A percentile compares a stretch with the other conserved stretches of the same genome.
Evolutionary conservation across 2,888 invertebrate genomes (phyloP).

Genomic region (Cryptosula pallasiana): DNA sequence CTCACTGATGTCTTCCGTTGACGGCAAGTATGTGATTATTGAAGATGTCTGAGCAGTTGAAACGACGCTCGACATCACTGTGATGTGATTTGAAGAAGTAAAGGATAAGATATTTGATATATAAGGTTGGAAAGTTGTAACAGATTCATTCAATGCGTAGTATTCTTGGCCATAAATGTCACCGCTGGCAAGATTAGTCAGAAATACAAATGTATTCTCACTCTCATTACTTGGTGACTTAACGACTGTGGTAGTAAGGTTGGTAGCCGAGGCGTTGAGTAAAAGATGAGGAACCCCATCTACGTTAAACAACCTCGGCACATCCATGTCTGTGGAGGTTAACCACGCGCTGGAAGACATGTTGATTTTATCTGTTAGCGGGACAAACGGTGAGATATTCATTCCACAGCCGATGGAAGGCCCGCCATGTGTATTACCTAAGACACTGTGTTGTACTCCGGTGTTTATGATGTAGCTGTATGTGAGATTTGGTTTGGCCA

Average conservation of each 20-base stretch:
- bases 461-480: background rate
- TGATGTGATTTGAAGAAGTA: background rate
- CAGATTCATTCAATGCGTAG: background rate
- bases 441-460: background rate
- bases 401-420: no score
- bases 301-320: background rate
- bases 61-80: background rate
- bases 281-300: background rate
- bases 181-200: background rate
- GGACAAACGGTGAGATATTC: background rate
- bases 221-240: background rate
- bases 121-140: constrained; percentile 4
- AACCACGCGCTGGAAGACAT: background rate
- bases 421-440: no score
- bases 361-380: background rate
- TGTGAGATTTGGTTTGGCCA: background rate
- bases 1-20: background rate
- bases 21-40: background rate
- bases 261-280: background rate
- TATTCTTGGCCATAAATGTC: constrained; percentile 7
- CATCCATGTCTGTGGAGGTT: background rate
- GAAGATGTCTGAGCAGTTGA: background rate
- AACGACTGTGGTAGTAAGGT: background rate
- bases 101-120: background rate
- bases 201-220: background rate